Evolutionary conservation across 2,113 vertebrate genomes (phyloP).

Genomic region (Gasterosteus aculeatus): DNA sequence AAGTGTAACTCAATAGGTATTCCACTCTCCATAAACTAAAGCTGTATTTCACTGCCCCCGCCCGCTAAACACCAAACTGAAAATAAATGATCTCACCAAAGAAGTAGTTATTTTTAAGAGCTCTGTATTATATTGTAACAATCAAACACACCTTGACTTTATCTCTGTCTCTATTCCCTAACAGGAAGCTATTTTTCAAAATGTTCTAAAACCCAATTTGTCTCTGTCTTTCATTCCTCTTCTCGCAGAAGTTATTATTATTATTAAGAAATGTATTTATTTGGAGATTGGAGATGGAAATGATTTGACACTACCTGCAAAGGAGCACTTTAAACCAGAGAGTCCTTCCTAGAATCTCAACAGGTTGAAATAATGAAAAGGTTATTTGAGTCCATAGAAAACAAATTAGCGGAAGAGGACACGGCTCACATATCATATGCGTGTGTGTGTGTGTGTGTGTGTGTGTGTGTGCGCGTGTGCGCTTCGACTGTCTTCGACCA

Average conservation of each 20-base stretch:
- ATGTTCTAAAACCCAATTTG: not conserved
- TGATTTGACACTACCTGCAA: not conserved
- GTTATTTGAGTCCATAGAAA: not conserved
- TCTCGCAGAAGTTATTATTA: conserved; percentile 2
- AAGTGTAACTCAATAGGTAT: conserved; percentile 56
- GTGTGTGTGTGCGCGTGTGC: not conserved
- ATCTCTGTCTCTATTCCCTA: conserved; percentile 2
- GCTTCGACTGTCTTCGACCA: not conserved
- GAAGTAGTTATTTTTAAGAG: conserved; percentile 47
- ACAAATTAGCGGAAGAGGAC: not conserved
- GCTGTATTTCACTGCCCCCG: conserved; percentile 3
- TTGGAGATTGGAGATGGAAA: not conserved
- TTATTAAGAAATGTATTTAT: too few relatives aligned
- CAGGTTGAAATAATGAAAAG: conserved; percentile 16
- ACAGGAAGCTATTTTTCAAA: conserved; percentile 49
- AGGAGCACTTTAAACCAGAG: conserved; percentile 1
- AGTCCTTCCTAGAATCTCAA: not conserved
- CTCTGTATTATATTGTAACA: conserved; percentile 53
- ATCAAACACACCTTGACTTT: conserved; percentile 56
- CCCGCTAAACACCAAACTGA: conserved; percentile 12
- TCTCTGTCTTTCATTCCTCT: not conserved
- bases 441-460: not conserved
- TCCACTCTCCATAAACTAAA: conserved; percentile 52
- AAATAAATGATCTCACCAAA: conserved; percentile 62
- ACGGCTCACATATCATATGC: not conserved